Evolutionary conservation across 2,113 vertebrate genomes (phyloP).

Genomic region (Lamprotornis superbus): DNA sequence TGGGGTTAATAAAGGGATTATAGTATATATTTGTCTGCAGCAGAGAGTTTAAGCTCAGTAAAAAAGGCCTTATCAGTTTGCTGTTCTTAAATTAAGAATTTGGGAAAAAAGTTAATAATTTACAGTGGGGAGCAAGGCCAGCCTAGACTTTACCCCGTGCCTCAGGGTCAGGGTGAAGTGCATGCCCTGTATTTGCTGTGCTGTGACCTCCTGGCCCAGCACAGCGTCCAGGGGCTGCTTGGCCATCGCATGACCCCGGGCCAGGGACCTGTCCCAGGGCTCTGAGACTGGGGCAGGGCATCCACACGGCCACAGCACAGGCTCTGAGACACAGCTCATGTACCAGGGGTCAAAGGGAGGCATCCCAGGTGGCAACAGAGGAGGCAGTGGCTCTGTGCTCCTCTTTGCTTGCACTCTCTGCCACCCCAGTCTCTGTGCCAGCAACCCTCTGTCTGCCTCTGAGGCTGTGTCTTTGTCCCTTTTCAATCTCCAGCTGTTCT

Average conservation of each 20-base stretch:
- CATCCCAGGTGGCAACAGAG: not conserved
- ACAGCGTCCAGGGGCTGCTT: accelerated
- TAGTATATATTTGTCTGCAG: not conserved
- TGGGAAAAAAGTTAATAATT: not conserved
- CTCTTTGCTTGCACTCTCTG: not conserved
- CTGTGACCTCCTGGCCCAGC: not conserved
- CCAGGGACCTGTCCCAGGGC: not conserved
- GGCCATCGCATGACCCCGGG: accelerated
- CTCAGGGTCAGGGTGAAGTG: not conserved
- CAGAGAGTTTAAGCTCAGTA: not conserved
- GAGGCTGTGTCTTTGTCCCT: not conserved
- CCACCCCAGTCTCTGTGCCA: not conserved
- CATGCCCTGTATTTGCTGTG: not conserved
- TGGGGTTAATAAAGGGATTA: not conserved
- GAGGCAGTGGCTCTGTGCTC: not conserved
- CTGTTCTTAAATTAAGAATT: not conserved
- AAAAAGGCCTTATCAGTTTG: not conserved
- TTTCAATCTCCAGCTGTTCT: not conserved
- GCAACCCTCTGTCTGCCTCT: not conserved
- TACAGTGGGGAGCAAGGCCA: not conserved
- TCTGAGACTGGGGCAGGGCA: not conserved
- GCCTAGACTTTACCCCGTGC: not conserved
- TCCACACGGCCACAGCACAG: not conserved
- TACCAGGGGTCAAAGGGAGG: not conserved
- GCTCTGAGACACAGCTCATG: not conserved